A percentile compares a stretch with the other conserved stretches of the same genome.
Evolutionary conservation across 2,888 invertebrate species (phyloP).

Genomic region (Dasysyrphus albostriatus): DNA sequence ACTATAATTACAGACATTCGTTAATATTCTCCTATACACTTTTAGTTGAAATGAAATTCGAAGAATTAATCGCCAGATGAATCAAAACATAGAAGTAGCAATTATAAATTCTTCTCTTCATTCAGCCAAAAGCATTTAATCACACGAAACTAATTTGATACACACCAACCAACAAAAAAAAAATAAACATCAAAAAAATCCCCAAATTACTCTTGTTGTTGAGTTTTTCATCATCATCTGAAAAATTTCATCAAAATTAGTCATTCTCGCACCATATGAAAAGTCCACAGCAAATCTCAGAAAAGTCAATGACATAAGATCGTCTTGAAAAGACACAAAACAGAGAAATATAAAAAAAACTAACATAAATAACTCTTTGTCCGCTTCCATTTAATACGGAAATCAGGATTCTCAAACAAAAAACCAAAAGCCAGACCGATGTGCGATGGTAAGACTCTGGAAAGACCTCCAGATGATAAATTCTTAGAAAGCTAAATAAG

Average conservation of each 20-base stretch:
- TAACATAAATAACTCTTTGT: slow-evolving; percentile 68
- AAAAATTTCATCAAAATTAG: slow-evolving; percentile 43
- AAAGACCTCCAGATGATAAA: slow-evolving; percentile 66
- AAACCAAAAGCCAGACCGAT: slow-evolving; percentile 48
- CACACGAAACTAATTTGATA: slow-evolving; percentile 49
- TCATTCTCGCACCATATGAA: slow-evolving; percentile 41
- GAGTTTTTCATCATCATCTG: slow-evolving; percentile 4
- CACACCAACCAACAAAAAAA: background rate
- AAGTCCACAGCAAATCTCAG: slow-evolving; percentile 32
- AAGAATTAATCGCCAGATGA: slow-evolving; percentile 4
- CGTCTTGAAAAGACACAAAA: slow-evolving; percentile 49
- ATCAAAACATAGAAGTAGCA: background rate
- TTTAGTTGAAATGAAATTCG: background rate
- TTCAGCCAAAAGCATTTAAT: slow-evolving; percentile 6
- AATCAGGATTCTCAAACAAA: slow-evolving; percentile 73
- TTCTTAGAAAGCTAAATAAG: slow-evolving; percentile 75
- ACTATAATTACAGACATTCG: too few relatives aligned
- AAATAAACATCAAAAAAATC: slow-evolving; percentile 12
- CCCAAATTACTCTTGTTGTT: slow-evolving; percentile 18
- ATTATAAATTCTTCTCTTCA: background rate
- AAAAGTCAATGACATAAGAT: slow-evolving; percentile 70
- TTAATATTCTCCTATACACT: too few relatives aligned
- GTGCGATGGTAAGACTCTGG: slow-evolving; percentile 28
- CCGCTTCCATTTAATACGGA: slow-evolving; percentile 71
- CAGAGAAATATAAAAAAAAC: slow-evolving; percentile 17